A percentile compares a stretch with the other conserved stretches of the same genome.
These are phyloP conservation scores for Trichomycterus rosablanca DNA, from an alignment of 2,113 vertebrate species.

Conservation along the genomic window DNA sequence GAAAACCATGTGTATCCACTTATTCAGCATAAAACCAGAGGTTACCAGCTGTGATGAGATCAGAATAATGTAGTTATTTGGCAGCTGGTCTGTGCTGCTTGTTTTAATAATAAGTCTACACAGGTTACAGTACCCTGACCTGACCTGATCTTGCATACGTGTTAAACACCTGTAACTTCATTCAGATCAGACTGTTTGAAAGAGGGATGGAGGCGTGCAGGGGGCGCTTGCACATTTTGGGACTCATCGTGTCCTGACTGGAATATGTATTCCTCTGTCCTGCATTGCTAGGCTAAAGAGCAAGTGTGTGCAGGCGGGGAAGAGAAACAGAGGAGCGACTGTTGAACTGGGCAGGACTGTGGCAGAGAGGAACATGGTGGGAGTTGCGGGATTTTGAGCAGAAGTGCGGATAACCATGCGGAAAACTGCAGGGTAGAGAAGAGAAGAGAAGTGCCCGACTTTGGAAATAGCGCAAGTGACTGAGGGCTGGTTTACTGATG, in stretches of 20 bases:
- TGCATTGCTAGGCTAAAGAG: constrained; percentile 24
- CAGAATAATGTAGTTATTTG: too few species aligned
- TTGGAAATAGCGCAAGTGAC: constrained; percentile 7
- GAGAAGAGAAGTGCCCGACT: constrained; percentile 1
- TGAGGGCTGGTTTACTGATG: too few species aligned
- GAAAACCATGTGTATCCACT: too few species aligned
- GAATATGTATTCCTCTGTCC: constrained; percentile 36
- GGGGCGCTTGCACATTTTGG: constrained; percentile 49
- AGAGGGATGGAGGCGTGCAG: constrained; percentile 33
- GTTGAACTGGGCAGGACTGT: constrained; percentile 40
- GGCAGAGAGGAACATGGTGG: constrained; percentile 40
- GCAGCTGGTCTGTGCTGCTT: too few species aligned
- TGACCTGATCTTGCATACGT: too few species aligned
- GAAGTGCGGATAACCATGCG: constrained; percentile 11
- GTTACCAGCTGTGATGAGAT: too few species aligned
- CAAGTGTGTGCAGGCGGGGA: constrained; percentile 32
- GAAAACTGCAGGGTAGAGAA: not conserved
- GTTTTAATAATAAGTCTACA: too few species aligned
- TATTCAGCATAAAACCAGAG: too few species aligned
- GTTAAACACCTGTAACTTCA: too few species aligned
- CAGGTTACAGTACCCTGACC: too few species aligned
- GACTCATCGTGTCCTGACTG: constrained; percentile 37
- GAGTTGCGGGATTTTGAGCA: constrained; percentile 41
- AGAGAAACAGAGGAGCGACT: constrained; percentile 46
- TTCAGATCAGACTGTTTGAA: too few species aligned